Evolutionary conservation across 1,140 invertebrate genomes (phyloP), one percentile per base, ranked within the genome.

Genomic region (Drosophila rhopaloa): DNA sequence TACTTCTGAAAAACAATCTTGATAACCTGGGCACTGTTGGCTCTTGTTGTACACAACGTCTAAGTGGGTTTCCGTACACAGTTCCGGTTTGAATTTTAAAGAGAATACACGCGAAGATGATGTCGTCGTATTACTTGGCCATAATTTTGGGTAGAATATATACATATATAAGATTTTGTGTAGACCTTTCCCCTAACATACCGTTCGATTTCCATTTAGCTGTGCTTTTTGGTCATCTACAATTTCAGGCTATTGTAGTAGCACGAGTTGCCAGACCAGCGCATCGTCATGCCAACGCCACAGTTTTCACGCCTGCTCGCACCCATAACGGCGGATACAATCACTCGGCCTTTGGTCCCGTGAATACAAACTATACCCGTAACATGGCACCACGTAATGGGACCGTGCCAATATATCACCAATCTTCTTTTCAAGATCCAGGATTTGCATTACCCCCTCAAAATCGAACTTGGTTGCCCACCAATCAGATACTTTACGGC

Each of bases 131-230:
- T 76, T 65, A 79, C 40, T 41, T 78, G 37, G 46, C 55, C 32
- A 35, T 63, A 41, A 76, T 51, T 41, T 47, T 79, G 55, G 82
- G 82, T 85, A 75, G 14, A 56, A 24, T 16, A 50, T 48, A 24
- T 19, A 19, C 1, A 41, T 41, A 37, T 53, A 37, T 41, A 13
- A 2, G 11, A 29, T 29, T 9, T 48, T 29, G 8, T 27, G 24
- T 29, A 24, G 40, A 35, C 46, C 40, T 8, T 19, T 9, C 13
- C 7, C 2, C 35, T 63, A 44, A 32, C 14, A 27, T 29, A 6
- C 3, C 4, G 0, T 19, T 44, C 37, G 24, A 8, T 63, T 40
- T 16, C n/a, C n/a, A 53, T n/a, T 11, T 27, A 86, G 83, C 40
- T 40, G 19, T 86, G 16, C 19, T 79, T 0, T 58, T 83, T 43